Evolutionary conservation across 2,888 invertebrate species (phyloP), one percentile per base, ranked within the genome.

Genomic region (Malacosoma neustria): DNA sequence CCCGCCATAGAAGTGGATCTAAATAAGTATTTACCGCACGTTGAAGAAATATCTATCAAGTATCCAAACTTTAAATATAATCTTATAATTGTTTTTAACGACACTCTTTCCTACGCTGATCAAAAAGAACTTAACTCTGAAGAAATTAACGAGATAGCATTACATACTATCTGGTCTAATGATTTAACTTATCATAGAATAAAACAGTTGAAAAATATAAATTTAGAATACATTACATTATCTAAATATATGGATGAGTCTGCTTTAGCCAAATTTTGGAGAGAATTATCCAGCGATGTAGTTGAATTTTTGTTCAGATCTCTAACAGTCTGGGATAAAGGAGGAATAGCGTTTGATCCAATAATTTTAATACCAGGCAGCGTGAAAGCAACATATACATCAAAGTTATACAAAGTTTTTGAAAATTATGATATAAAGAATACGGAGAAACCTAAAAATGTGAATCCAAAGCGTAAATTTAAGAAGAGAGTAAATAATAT

Each of bases 241-340:
- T 58, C 66, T 1, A 51, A 57, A 11, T 75, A 64, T 36, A 61
- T 84, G 53, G 57, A 75, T 44, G 52, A 59, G 36, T 80, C 84
- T 5, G 79, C 81, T 2, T 35, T 84, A 22, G 59, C 48, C 40
- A 69, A 71, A 35, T 40, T 61, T 49, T 82, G 80, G 77, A 63
- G 54, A 37, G 45, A 51, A 29, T 42, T 84, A 11, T 71, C 81
- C 2, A 33, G 51, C 14, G 54, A 74, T 33, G 63, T 74, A 5
- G 51, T 74, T 36, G 63, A 64, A 30, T 81, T 84, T 51, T 51
- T 84, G 36, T 54, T 67, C 4, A 61, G 77, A 41, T 65, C 74
- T 38, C 42, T 77, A 39, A 65, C 80, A 6, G 58, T 85, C 48
- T 85, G 84, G 85, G 69, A 85, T 33, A 75, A 70, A 48, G 82